A percentile compares a stretch with the other conserved stretches of the same genome.
phyloP scores from a whole-genome alignment of 2,113 vertebrate species.

The Serilophus lunatus region DNA sequence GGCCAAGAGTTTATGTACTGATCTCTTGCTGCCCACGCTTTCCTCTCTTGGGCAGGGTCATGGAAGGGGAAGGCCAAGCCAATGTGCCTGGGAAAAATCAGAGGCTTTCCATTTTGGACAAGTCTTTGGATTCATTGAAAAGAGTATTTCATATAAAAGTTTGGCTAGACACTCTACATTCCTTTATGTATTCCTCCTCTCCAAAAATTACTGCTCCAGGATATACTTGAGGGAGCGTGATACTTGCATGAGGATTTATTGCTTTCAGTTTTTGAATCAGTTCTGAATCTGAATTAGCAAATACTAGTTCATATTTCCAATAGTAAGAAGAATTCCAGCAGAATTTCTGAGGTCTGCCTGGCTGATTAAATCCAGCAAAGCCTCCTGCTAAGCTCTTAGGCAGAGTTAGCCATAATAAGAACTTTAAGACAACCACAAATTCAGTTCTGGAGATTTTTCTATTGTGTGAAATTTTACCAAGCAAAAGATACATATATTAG shows the following conservation, averaged over 20 bases:
- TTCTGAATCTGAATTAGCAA: conserved; percentile 12
- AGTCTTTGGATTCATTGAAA: neutral
- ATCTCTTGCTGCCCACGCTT: neutral
- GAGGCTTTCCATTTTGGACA: neutral
- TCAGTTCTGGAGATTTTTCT: neutral
- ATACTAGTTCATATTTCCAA: neutral
- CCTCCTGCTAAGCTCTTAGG: neutral
- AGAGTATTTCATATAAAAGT: conserved; percentile 4
- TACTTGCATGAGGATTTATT: conserved; percentile 33
- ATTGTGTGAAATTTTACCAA: neutral
- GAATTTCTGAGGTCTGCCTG: conserved; percentile 25
- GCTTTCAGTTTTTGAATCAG: conserved; percentile 2
- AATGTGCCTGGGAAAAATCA: neutral
- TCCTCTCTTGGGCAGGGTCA: neutral
- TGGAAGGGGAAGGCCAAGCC: neutral
- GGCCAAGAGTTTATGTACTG: neutral
- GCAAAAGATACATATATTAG: neutral
- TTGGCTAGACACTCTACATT: conserved; percentile 51
- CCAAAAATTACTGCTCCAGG: conserved; percentile 35
- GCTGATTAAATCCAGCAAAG: conserved; percentile 27
- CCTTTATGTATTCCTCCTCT: conserved; percentile 19
- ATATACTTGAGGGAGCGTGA: neutral
- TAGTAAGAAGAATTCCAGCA: conserved; percentile 1
- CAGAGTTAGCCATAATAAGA: neutral
- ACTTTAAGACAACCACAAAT: neutral